Percentiles rank a stretch among this genome's conserved stretches.
These are phyloP conservation scores for Plodia interpunctella DNA, from an alignment of 1,140 invertebrate genomes.

Conservation along the genomic window DNA sequence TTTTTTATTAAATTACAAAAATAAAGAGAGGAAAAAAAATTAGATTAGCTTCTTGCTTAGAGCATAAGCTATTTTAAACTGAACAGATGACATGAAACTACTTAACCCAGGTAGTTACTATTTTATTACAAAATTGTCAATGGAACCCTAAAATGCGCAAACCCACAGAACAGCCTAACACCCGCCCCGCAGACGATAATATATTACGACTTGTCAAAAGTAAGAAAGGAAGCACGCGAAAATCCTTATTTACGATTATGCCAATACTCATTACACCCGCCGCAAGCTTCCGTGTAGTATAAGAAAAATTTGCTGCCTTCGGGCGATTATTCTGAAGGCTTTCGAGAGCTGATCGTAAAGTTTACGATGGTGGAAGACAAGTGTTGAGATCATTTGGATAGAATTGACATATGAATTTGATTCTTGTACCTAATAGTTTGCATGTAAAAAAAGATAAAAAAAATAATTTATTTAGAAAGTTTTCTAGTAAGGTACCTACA, in stretches of 20 bases:
- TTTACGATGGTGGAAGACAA: slow-evolving; percentile 28
- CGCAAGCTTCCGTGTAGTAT: slow-evolving; percentile 26
- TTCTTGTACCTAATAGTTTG: neutral
- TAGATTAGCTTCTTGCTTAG: too few relatives aligned
- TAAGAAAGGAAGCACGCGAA: neutral
- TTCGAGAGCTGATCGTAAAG: slow-evolving; percentile 30
- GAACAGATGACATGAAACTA: too few relatives aligned
- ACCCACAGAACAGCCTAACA: neutral
- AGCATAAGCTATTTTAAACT: too few relatives aligned
- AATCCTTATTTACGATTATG: slow-evolving; percentile 23
- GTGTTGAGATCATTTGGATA: neutral
- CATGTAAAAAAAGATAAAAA: neutral
- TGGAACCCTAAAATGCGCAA: slow-evolving; percentile 15
- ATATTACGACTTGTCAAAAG: slow-evolving; percentile 6
- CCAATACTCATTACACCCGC: slow-evolving; percentile 21
- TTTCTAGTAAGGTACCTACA: too few relatives aligned
- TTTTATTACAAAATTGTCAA: slow-evolving; percentile 1
- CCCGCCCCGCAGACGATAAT: neutral
- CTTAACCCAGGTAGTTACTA: too few relatives aligned
- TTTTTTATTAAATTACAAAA: too few relatives aligned
- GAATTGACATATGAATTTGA: neutral
- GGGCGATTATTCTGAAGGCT: slow-evolving; percentile 27
- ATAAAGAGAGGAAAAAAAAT: too few relatives aligned
- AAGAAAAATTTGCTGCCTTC: slow-evolving; percentile 21
- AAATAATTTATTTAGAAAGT: too few relatives aligned